Evolutionary conservation across 2,113 vertebrate genomes (phyloP), one percentile per base, ranked within the genome.

Genomic region (Chlorocebus sabaeus): DNA sequence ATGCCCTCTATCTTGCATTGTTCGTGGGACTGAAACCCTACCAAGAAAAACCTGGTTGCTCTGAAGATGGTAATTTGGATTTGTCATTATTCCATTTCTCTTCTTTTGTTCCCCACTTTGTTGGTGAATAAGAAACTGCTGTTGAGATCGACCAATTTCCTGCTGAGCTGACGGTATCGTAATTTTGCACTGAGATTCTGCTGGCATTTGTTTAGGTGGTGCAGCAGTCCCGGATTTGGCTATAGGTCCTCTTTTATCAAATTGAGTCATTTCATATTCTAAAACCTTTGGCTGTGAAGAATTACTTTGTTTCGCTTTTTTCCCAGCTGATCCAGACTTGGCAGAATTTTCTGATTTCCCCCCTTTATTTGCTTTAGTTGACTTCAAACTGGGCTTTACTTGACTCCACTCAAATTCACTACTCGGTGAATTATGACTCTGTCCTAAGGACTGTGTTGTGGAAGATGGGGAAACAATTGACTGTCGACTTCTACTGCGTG

Each of bases 211-310:
- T 84, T 99, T 99, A 16, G 98, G 97, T 23, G 99, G 99, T 32
- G 98, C 97, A 43, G 98, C 98, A 0, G 98, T 98, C 43, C 99
- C 99, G 16, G 99, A 98, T 97, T 99, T 99, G 98, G 99, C 99
- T 81, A 99, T 72, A 14, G 99, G 99, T 22, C 99, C 99, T 97
- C 99, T 98, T 90, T 99, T 99, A 98, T 99, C 99, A 64, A 99
- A 99, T 98, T 99, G 99, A 96, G 99, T 99, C 99, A 99, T 99
- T 98, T 99, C 99, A 13, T 99, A 99, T 97, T 99, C 99, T 94
- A 99, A 97, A 96, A 99, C 99, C 98, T 99, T 99, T 57, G 99
- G 98, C 81, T 99, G 99, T 70, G 98, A 98, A 43, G 99, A 99
- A 75, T 98, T 98, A 32, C 98, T 99, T 97, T 99, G 99, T 64